Evolutionary conservation across 1,140 invertebrate species (phyloP).

Genomic region (Drosophila pallidifrons): DNA sequence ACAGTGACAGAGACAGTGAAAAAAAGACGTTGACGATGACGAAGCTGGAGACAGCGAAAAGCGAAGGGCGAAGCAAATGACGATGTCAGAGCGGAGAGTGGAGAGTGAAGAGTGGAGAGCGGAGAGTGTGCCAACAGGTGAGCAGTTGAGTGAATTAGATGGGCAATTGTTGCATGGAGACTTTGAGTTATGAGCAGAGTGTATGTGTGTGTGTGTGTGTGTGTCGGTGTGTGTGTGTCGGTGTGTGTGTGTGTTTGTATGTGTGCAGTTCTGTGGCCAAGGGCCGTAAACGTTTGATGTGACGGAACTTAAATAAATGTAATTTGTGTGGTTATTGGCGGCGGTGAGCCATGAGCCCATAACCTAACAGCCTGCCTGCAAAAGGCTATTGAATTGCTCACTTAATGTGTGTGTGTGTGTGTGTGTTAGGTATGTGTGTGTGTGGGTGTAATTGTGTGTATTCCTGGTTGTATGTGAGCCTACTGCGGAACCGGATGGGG

Average conservation of each 20-base stretch:
- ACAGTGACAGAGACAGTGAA: conserved; percentile 23
- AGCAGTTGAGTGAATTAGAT: conserved; percentile 77
- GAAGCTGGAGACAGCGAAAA: conserved; percentile 22
- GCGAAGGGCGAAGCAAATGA: conserved; percentile 26
- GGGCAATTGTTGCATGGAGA: conserved; percentile 74
- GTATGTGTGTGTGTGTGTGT: not conserved
- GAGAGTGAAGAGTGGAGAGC: too few species aligned
- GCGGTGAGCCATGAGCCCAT: conserved; percentile 49
- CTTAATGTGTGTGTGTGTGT: not conserved
- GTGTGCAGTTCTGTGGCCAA: conserved; percentile 22
- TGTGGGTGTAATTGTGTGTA: not conserved
- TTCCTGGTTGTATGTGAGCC: conserved; percentile 8
- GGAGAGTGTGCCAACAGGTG: conserved; percentile 49
- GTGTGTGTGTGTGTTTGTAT: not conserved
- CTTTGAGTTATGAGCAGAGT: conserved; percentile 30
- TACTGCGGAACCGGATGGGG: conserved; percentile 11
- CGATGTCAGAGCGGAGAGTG: not conserved
- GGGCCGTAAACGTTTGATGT: conserved; percentile 72
- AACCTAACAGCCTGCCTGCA: conserved; percentile 40
- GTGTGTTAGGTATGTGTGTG: conserved; percentile 20
- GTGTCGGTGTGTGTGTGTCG: not conserved
- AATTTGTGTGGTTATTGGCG: conserved; percentile 78
- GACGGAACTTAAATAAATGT: conserved; percentile 82
- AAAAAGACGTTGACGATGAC: conserved; percentile 26
- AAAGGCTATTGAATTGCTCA: conserved; percentile 36